A percentile compares a stretch with the other conserved stretches of the same genome.
Evolutionary conservation across 2,888 invertebrate species (phyloP).

Genomic region (Balanococcus diminutus): DNA sequence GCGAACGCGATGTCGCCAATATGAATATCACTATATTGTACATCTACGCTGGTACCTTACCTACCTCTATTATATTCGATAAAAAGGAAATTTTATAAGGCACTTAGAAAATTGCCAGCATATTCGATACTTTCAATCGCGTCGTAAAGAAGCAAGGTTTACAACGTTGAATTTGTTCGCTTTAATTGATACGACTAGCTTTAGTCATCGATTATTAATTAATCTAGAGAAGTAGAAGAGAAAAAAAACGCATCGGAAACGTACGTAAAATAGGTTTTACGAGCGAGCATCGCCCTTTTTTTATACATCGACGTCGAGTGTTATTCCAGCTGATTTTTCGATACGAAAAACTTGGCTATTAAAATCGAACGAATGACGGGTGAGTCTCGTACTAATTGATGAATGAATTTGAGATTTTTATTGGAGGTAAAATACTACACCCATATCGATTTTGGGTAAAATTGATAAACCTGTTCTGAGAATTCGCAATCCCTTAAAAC

Average conservation of each 20-base stretch:
- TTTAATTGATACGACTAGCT: conserved; percentile 5
- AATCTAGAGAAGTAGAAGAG: not conserved
- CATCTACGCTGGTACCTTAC: not conserved
- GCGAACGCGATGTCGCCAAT: conserved; percentile 40
- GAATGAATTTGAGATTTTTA: too few relatives aligned
- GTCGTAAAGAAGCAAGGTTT: not conserved
- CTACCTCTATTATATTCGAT: not conserved
- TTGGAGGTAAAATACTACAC: too few relatives aligned
- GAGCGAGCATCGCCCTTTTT: not conserved
- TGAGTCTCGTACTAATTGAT: too few relatives aligned
- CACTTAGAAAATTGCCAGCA: not conserved
- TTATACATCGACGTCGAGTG: conserved; percentile 1
- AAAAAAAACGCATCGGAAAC: not conserved
- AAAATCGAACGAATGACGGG: too few relatives aligned
- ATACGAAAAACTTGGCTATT: too few relatives aligned
- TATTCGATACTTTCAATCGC: not conserved
- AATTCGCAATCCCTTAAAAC: too few relatives aligned
- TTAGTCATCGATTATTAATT: conserved; percentile 32
- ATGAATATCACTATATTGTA: not conserved
- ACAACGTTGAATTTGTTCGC: not conserved
- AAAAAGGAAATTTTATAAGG: conserved; percentile 25
- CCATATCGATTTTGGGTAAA: too few relatives aligned
- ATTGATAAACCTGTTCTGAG: too few relatives aligned
- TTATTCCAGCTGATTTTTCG: too few relatives aligned
- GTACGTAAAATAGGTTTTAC: conserved; percentile 15